Percentiles rank a stretch among this genome's conserved stretches.
phyloP scores from a whole-genome alignment of 2,797 vertebrate species.

The Sebastes flavidus region DNA sequence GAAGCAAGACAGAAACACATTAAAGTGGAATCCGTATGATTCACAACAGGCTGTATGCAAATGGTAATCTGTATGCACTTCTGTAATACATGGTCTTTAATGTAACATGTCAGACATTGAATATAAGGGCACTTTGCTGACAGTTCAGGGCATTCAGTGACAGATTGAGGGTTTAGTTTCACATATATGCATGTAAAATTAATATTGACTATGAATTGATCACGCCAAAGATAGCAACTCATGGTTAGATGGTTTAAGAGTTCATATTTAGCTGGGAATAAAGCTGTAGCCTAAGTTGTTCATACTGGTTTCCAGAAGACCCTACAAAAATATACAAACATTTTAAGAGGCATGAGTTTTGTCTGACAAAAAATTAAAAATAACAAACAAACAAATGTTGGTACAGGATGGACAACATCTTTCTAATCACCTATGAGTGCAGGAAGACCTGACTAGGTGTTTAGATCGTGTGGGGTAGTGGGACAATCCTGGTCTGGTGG shows the following conservation, averaged over 20 bases:
- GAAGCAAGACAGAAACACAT: not conserved
- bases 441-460: not conserved
- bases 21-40: not conserved
- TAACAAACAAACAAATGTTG: not conserved
- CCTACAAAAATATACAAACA: not conserved
- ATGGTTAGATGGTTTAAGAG: not conserved
- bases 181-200: not conserved
- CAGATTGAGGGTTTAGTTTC: not conserved
- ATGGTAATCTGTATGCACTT: not conserved
- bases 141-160: not conserved
- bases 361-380: not conserved
- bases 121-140: not conserved
- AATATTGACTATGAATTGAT: not conserved
- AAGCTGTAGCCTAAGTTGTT: not conserved
- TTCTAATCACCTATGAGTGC: not conserved
- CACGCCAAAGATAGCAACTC: no score
- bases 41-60: not conserved
- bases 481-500: conserved; percentile 8
- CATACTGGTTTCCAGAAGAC: not conserved
- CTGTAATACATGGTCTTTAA: not conserved
- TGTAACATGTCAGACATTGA: not conserved
- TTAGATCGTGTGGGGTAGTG: not conserved
- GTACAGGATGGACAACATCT: not conserved
- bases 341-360: not conserved
- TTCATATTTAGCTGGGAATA: not conserved